These are phyloP conservation scores for Alfaro cultratus DNA, from an alignment of 2,797 vertebrate genomes.

Conservation along the genomic window DNA sequence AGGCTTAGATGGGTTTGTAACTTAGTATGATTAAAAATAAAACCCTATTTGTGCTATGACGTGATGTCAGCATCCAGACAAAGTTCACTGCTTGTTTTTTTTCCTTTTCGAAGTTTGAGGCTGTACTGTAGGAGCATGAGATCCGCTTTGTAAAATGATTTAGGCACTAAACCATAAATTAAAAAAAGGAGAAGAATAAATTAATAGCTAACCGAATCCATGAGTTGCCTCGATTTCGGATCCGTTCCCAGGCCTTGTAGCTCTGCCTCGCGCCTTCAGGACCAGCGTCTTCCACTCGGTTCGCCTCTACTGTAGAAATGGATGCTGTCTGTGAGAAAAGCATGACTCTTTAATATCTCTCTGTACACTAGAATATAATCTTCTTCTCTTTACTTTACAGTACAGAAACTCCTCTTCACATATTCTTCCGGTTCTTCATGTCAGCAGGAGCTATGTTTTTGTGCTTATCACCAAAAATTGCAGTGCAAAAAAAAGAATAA, in stretches of 20 bases:
- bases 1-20: slow-evolving; percentile 26
- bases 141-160: slow-evolving; percentile 37
- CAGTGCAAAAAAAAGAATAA: slow-evolving; percentile 98
- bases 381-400: slow-evolving; percentile 90
- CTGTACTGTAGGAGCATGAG: slow-evolving; percentile 43
- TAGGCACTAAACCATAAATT: slow-evolving; percentile 44
- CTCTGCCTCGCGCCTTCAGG: slow-evolving; percentile 41
- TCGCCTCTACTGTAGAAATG: slow-evolving; percentile 50
- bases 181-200: slow-evolving; percentile 34
- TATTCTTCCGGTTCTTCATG: slow-evolving; percentile 95
- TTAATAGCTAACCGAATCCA: slow-evolving; percentile 32
- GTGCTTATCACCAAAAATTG: slow-evolving; percentile 99
- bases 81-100: slow-evolving; percentile 21
- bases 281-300: slow-evolving; percentile 52
- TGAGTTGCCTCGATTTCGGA: slow-evolving; percentile 21
- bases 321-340: slow-evolving; percentile 65
- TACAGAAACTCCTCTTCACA: slow-evolving; percentile 96
- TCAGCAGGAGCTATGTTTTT: slow-evolving; percentile 98
- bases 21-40: slow-evolving; percentile 34
- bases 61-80: slow-evolving; percentile 39
- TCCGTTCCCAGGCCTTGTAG: slow-evolving; percentile 47
- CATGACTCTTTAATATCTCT: slow-evolving; percentile 83
- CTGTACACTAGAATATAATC: slow-evolving; percentile 87
- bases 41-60: slow-evolving; percentile 45
- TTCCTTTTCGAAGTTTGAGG: slow-evolving; percentile 19